Conservation (phyloP, 1,140 invertebrate genomes). For the Drosophila micromelanica region DNA sequence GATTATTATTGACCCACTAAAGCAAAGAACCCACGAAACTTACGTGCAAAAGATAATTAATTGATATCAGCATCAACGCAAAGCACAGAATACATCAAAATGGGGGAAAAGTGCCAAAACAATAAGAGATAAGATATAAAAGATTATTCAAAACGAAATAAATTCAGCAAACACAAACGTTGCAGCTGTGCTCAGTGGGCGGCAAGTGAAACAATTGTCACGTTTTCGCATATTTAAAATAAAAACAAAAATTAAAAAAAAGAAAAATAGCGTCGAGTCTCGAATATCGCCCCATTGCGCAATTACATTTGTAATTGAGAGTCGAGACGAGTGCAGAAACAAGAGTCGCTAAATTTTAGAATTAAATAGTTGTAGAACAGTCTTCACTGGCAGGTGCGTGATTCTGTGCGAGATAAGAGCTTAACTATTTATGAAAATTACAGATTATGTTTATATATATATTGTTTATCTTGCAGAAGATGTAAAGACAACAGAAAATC, state of each 20-base stretch:
- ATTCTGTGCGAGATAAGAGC: background rate
- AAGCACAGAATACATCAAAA: constrained; percentile 19
- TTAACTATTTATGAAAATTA: background rate
- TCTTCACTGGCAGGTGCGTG: background rate
- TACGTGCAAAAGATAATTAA: constrained; percentile 24
- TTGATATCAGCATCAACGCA: constrained; percentile 20
- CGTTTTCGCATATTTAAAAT: constrained; percentile 65
- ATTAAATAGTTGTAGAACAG: background rate
- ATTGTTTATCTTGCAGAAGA: constrained; percentile 53
- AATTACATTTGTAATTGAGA: constrained; percentile 35
- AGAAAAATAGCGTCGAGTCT: constrained; percentile 40
- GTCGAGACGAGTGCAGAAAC: constrained; percentile 20
- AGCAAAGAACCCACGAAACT: constrained; percentile 6
- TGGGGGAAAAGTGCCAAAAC: constrained; percentile 3
- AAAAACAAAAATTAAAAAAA: too few species aligned
- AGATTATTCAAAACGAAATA: constrained; percentile 27
- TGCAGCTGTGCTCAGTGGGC: constrained; percentile 31
- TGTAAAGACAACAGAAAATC: constrained; percentile 43
- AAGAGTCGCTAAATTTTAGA: constrained; percentile 6
- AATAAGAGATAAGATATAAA: background rate
- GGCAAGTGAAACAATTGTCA: constrained; percentile 50
- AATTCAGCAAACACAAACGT: constrained; percentile 38
- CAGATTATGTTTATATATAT: background rate
- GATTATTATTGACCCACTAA: constrained; percentile 18
- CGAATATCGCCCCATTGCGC: constrained; percentile 13